Percentiles rank a stretch among this genome's conserved stretches.
Conservation (phyloP, 2,113 vertebrate species). For the Hiodon alosoides region DNA sequence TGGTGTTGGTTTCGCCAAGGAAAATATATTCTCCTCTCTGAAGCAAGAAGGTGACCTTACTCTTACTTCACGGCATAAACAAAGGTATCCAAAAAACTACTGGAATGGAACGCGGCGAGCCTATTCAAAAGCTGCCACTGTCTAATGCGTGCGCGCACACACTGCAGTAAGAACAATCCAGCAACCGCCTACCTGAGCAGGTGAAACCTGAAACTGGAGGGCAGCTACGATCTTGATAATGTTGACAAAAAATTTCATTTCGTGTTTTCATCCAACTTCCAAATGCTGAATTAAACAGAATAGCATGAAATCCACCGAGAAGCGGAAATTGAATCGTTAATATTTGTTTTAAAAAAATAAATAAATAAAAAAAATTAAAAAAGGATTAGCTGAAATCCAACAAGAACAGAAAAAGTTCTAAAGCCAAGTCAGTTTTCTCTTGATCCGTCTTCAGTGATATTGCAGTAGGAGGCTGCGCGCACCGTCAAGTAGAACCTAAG, state of each 20-base stretch:
- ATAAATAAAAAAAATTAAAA: neutral
- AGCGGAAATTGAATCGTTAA: neutral
- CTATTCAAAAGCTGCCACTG: neutral
- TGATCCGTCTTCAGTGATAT: conserved; percentile 27
- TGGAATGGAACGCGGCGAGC: too few relatives aligned
- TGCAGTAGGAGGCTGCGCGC: conserved; percentile 18
- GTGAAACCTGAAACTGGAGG: conserved; percentile 60
- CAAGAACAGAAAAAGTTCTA: conserved; percentile 20
- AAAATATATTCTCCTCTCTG: neutral
- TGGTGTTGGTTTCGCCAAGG: neutral
- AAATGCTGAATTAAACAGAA: conserved; percentile 15
- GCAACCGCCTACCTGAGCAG: conserved; percentile 59
- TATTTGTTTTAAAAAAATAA: neutral
- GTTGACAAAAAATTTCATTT: conserved; percentile 53
- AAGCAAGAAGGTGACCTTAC: neutral
- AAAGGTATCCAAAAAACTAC: neutral
- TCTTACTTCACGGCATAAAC: neutral
- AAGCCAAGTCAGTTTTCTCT: conserved; percentile 20
- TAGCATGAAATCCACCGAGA: conserved; percentile 34
- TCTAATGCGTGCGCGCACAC: neutral
- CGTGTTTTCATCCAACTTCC: conserved; percentile 34
- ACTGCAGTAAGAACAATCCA: neutral
- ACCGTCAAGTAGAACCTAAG: conserved; percentile 43
- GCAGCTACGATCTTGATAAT: conserved; percentile 50
- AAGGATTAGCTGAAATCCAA: conserved; percentile 36